These are phyloP conservation scores for Anser brachyrhynchus DNA, from an alignment of 2,113 vertebrate genomes.

Conservation along the genomic window DNA sequence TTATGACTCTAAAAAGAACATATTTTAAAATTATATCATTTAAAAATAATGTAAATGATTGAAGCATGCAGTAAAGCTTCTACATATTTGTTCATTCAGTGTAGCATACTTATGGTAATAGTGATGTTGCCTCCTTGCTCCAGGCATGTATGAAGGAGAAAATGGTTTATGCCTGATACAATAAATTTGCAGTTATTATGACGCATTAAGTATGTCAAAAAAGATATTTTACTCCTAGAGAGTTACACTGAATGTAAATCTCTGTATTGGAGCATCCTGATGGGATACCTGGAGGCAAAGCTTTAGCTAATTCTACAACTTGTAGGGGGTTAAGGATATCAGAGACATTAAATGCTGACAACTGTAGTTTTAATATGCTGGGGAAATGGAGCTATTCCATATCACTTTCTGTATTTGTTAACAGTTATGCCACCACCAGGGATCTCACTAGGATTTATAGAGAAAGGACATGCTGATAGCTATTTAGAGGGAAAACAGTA, in stretches of 20 bases:
- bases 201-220: constrained; percentile 62
- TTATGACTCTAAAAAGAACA: constrained; percentile 63
- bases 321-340: constrained; percentile 68
- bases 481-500: constrained; percentile 52
- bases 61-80: constrained; percentile 48
- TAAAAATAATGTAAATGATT: constrained; percentile 67
- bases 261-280: constrained; percentile 57
- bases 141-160: constrained; percentile 62
- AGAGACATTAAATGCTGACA: constrained; percentile 63
- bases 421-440: constrained; percentile 59
- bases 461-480: constrained; percentile 54
- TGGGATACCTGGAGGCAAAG: constrained; percentile 71
- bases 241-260: constrained; percentile 52
- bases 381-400: constrained; percentile 64
- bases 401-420: constrained; percentile 66
- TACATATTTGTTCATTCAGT: constrained; percentile 53
- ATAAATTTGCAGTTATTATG: constrained; percentile 72
- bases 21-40: constrained; percentile 68
- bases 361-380: constrained; percentile 68
- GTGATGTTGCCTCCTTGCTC: constrained; percentile 54
- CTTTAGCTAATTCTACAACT: constrained; percentile 68
- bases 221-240: constrained; percentile 59
- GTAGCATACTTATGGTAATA: constrained; percentile 47
- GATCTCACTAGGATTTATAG: constrained; percentile 63
- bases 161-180: constrained; percentile 54